Evolutionary conservation across 2,888 invertebrate genomes (phyloP).

Genomic region (Trilocha varians): DNA sequence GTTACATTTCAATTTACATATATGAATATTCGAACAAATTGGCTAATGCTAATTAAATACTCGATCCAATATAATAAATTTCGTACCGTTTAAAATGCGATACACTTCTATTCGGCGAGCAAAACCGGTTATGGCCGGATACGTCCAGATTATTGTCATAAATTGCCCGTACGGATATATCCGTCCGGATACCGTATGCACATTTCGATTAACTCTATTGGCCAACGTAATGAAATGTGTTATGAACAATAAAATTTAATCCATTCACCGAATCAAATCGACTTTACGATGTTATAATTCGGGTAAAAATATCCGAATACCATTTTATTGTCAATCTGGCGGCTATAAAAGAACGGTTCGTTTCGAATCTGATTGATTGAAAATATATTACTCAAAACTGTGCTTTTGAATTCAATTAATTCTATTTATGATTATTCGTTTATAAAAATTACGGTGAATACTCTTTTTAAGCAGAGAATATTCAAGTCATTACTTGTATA

Average conservation of each 20-base stretch:
- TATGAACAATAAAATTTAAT: slow-evolving; percentile 39
- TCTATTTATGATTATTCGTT: no score
- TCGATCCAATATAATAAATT: slow-evolving; percentile 40
- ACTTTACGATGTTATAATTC: slow-evolving; percentile 25
- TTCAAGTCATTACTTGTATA: no score
- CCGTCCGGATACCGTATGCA: slow-evolving; percentile 29
- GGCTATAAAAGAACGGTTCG: not conserved
- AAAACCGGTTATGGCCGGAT: slow-evolving; percentile 42
- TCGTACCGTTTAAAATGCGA: slow-evolving; percentile 38
- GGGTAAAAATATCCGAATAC: slow-evolving; percentile 16
- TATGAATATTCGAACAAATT: not conserved
- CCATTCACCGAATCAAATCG: slow-evolving; percentile 22
- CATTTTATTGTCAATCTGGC: not conserved
- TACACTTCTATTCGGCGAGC: slow-evolving; percentile 42
- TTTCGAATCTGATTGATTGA: not conserved
- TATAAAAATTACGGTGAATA: no score
- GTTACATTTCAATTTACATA: not conserved
- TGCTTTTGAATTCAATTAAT: no score
- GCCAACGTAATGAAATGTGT: slow-evolving; percentile 38
- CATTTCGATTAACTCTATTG: slow-evolving; percentile 47
- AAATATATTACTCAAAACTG: no score
- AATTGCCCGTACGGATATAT: slow-evolving; percentile 36
- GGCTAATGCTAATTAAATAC: slow-evolving; percentile 30
- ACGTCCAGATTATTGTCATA: slow-evolving; percentile 58
- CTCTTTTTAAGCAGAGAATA: no score